These are phyloP conservation scores for Pteromalus puparum DNA, from an alignment of 1,140 invertebrate genomes.

Conservation along the genomic window DNA sequence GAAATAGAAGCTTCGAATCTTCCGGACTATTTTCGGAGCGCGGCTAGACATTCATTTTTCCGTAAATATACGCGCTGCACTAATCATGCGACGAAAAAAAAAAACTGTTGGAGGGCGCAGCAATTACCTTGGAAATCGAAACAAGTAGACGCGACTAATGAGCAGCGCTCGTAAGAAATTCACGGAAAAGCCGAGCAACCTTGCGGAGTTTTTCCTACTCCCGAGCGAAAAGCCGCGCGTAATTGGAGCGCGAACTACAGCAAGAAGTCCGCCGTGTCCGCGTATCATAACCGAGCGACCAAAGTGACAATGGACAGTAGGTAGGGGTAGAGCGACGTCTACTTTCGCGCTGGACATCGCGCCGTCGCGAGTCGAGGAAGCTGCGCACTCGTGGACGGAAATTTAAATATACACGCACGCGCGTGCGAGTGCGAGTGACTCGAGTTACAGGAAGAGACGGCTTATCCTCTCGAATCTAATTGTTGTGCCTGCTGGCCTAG, in stretches of 20 bases:
- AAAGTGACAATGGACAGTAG: neutral
- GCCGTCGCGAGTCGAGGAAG: too few relatives aligned
- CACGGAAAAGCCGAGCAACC: neutral
- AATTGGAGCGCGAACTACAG: neutral
- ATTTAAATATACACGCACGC: neutral
- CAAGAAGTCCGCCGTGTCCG: neutral
- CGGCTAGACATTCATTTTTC: neutral
- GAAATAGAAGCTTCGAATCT: neutral
- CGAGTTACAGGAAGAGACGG: conserved; percentile 9
- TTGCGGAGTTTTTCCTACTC: neutral
- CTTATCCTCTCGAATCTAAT: conserved; percentile 63
- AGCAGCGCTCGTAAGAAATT: too few relatives aligned
- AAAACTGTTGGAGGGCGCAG: too few relatives aligned
- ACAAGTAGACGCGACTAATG: too few relatives aligned
- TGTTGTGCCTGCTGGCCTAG: conserved; percentile 63
- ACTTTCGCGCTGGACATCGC: too few relatives aligned
- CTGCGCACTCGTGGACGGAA: neutral
- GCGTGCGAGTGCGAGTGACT: neutral
- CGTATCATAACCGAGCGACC: neutral
- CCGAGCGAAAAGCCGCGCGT: neutral
- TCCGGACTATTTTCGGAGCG: neutral
- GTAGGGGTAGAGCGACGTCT: neutral
- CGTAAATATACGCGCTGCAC: too few relatives aligned
- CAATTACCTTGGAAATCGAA: too few relatives aligned
- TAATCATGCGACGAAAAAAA: too few relatives aligned